Conservation (phyloP, 2,888 invertebrate species). For the Adelognathus sp. region DNA sequence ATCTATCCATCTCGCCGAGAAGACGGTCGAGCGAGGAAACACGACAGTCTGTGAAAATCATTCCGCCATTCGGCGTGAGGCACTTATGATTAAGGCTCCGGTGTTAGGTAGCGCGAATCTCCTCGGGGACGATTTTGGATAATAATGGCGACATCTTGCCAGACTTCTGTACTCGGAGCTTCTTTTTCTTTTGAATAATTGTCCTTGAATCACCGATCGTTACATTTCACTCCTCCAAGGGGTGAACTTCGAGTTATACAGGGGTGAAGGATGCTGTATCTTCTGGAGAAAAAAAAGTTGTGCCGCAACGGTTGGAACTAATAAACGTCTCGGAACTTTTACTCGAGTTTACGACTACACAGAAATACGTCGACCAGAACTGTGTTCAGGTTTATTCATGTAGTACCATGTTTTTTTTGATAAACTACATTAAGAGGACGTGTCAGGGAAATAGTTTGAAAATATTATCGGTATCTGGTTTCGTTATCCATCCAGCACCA, state of each 20-base stretch:
- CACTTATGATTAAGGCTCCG: conserved; percentile 23
- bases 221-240: not conserved
- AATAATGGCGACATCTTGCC: not conserved
- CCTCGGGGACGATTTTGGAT: not conserved
- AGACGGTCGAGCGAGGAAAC: not conserved
- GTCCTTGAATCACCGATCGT: conserved; percentile 14
- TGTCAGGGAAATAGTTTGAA: too few species aligned
- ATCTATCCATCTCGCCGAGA: not conserved
- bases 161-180: not conserved
- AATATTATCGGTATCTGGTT: too few species aligned
- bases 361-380: too few species aligned
- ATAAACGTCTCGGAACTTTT: not conserved
- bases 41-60: conserved; percentile 30
- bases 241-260: not conserved
- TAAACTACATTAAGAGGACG: too few species aligned
- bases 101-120: not conserved
- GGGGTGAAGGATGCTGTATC: not conserved
- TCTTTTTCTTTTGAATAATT: conserved; percentile 1
- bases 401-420: too few species aligned
- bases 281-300: conserved; percentile 10
- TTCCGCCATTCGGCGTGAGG: conserved; percentile 20
- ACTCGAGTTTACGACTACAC: too few species aligned
- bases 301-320: not conserved
- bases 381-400: too few species aligned
- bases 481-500: too few species aligned